These are phyloP conservation scores for Liparis tanakae DNA, from an alignment of 2,797 vertebrate genomes.

Conservation along the genomic window DNA sequence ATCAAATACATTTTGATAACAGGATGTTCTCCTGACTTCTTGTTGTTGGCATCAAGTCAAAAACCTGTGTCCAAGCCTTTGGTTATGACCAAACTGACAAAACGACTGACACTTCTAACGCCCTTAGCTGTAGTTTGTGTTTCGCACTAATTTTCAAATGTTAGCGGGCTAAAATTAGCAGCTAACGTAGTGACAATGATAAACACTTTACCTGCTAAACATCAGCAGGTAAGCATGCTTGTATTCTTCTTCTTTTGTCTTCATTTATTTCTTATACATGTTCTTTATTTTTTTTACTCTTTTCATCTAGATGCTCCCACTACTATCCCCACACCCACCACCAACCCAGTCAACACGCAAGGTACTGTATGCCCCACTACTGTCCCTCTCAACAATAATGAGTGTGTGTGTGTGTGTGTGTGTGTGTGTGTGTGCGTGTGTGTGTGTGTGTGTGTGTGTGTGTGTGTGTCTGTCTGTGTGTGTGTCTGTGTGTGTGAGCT, in stretches of 20 bases:
- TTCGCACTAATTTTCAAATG: slow-evolving; percentile 1
- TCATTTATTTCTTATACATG: slow-evolving; percentile 84
- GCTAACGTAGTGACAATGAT: not conserved
- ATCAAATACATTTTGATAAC: not conserved
- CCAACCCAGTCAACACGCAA: slow-evolving; percentile 88
- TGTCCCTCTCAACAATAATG: slow-evolving; percentile 65
- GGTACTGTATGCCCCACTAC: slow-evolving; percentile 93
- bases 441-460: slow-evolving; percentile 40
- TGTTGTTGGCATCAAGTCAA: not conserved
- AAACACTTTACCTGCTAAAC: not conserved
- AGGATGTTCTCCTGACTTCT: not conserved
- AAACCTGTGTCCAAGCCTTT: not conserved
- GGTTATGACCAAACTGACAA: slow-evolving; percentile 4
- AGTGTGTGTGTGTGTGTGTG: slow-evolving; percentile 44
- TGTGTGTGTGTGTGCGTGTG: slow-evolving; percentile 28
- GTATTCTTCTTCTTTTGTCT: slow-evolving; percentile 66
- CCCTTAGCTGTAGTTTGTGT: slow-evolving; percentile 5
- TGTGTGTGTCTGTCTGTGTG: too few species aligned
- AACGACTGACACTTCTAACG: slow-evolving; percentile 6
- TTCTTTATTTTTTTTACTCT: slow-evolving; percentile 91
- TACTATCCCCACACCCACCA: slow-evolving; percentile 97
- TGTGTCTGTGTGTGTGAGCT: slow-evolving; percentile 24
- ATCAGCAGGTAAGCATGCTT: not conserved
- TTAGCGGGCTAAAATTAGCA: not conserved
- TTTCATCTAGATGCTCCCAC: slow-evolving; percentile 99